Conservation (phyloP, 2,113 vertebrate species). For the Sphaerodactylus townsendi region DNA sequence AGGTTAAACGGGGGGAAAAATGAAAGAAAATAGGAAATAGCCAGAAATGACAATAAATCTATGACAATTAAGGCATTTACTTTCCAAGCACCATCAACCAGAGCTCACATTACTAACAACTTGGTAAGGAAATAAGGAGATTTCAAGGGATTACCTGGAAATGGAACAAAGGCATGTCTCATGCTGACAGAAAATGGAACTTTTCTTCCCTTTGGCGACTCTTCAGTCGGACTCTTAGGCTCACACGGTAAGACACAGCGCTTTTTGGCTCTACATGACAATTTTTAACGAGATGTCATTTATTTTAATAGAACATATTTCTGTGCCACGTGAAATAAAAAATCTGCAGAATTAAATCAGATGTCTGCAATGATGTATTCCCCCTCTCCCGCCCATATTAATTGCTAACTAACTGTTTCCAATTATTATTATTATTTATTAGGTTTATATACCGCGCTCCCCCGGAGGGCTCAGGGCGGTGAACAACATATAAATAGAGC, state of each 20-base stretch:
- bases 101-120: neutral
- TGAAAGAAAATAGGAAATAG: too few relatives aligned
- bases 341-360: neutral
- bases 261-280: constrained; percentile 56
- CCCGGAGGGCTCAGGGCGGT: too few relatives aligned
- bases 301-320: neutral
- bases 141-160: constrained; percentile 80
- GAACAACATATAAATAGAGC: too few relatives aligned
- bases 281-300: constrained; percentile 20
- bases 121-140: neutral
- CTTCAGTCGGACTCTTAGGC: constrained; percentile 31
- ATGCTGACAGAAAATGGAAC: constrained; percentile 89
- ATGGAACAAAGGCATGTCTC: constrained; percentile 94
- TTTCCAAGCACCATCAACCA: neutral
- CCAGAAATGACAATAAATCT: too few relatives aligned
- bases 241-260: neutral
- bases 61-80: neutral
- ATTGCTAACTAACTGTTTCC: too few relatives aligned
- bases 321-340: neutral
- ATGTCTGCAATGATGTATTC: neutral
- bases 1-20: too few relatives aligned
- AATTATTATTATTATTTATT: too few relatives aligned
- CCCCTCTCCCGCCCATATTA: too few relatives aligned
- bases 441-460: too few relatives aligned
- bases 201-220: constrained; percentile 66